Percentiles rank a stretch among this genome's conserved stretches.
phyloP scores from a whole-genome alignment of 2,113 vertebrate genomes.

The Typhlomys cinereus region DNA sequence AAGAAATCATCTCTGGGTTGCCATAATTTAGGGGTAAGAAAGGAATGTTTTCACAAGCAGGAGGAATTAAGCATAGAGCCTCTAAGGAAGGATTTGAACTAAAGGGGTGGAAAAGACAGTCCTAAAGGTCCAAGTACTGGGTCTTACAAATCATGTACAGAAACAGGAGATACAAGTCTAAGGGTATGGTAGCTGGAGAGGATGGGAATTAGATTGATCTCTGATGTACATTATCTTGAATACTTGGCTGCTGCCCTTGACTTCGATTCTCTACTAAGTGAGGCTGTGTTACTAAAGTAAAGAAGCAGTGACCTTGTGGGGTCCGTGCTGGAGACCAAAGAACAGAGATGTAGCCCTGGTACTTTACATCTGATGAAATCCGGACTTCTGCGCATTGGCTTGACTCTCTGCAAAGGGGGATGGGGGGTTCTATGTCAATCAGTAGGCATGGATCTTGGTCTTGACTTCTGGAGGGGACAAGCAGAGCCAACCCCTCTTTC shows the following conservation, averaged over 20 bases:
- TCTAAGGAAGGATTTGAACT: background rate
- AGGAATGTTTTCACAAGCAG: background rate
- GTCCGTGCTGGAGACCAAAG: background rate
- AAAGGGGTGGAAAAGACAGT: background rate
- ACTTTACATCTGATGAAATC: background rate
- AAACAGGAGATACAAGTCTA: background rate
- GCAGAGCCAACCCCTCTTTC: background rate
- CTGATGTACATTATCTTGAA: background rate
- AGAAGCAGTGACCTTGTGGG: background rate
- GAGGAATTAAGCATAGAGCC: background rate
- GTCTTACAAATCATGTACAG: background rate
- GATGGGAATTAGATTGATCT: background rate
- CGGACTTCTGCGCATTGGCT: background rate
- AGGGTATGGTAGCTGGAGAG: background rate
- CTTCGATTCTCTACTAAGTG: background rate
- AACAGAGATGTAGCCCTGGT: background rate
- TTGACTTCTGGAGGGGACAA: slow-evolving; percentile 10
- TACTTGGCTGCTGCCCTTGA: background rate
- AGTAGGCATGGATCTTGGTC: background rate
- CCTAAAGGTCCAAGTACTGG: background rate
- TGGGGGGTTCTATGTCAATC: background rate
- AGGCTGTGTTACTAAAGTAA: background rate
- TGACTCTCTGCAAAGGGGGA: background rate
- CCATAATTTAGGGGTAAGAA: background rate
- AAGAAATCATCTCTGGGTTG: background rate